Evolutionary conservation across 2,797 vertebrate genomes (phyloP), one percentile per base, ranked within the genome.

Genomic region (Pseudochaenichthys georgianus): DNA sequence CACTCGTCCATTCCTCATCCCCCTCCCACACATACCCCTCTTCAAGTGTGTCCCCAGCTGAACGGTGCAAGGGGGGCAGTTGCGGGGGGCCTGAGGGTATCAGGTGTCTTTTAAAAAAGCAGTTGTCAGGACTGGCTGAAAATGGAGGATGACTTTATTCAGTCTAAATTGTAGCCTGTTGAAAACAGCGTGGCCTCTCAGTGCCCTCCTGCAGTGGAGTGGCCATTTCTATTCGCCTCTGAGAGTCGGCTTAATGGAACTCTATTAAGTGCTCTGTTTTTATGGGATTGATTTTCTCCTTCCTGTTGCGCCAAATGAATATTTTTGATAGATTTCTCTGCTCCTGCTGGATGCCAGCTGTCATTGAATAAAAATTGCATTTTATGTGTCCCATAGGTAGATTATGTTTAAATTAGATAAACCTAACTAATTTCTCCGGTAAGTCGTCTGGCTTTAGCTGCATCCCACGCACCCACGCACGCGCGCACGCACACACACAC

Each of bases 71-170:
- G 52, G 9, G 3, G 11, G 34, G 17, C 10, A 0, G 11, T 15
- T 3, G 72, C 38, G 53, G 74, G 53, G 71, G 55, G 80, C 3
- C 47, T 41, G 31, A 75, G 79, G 74, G 78, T 90, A 89, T 94
- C 90, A 82, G 85, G 85, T 94, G 87, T 91, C 91, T 87, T 92
- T 86, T 90, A 80, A 93, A 93, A 90, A 92, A 91, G 83, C 90
- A 90, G 88, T 90, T 89, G 91, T 93, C 87, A 82, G 88, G 85
- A 75, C 81, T 70, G 64, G 82, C 91, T 91, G 88, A 91, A 91
- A 91, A 90, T 86, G 88, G 88, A 88, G 81, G 84, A 82, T 83
- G 89, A 86, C 89, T 91, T 88, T 86, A 88, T 90, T 87, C 87
- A 63, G 70, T 71, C 72, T 83, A 79, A 90, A 89, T 77, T 84